Evolutionary conservation across 2,113 vertebrate species (phyloP), one percentile per base, ranked within the genome.

Genomic region (Pseudonaja textilis): DNA sequence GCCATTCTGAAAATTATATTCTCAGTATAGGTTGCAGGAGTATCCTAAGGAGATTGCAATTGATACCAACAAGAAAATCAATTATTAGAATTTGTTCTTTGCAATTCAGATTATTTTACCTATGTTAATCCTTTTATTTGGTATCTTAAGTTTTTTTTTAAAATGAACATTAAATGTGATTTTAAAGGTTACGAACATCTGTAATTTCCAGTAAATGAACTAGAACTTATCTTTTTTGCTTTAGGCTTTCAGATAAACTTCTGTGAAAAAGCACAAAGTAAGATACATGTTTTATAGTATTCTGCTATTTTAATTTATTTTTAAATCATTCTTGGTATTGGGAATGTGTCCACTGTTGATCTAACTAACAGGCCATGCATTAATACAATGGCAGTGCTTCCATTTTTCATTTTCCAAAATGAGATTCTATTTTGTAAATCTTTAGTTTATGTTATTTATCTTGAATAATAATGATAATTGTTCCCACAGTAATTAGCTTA

Each of bases 171-270:
- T 87, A 85, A 95, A 95, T 88, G 56, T 93, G 87, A 92, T 96
- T 96, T 96, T 96, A 93, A 95, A 94, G 92, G 94, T 94, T 93
- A 64, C 95, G 90, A 14, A 26, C 39, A 93, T 55, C 89, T 97
- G 95, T 97, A 93, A 95, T 94, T 96, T 95, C 88, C 95, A 96
- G 94, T 54, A n/a, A 96, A 95, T 96, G 96, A 97, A 96, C 95
- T 94, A 96, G 95, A 96, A 95, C 93, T 95, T 94, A 93, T 97
- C 93, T 96, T 90, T 97, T 96, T 95, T 95, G 95, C 97, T 97
- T 96, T 96, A 97, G 96, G 93, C 94, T 97, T 97, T 97, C 96
- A 96, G 96, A 96, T 96, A 96, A 96, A 95, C 93, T 97, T 96
- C 95, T 97, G 93, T 97, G 95, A 95, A 96, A 97, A 97, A 96